Evolutionary conservation across 2,888 invertebrate genomes (phyloP).

Genomic region (Papilio elwesi): DNA sequence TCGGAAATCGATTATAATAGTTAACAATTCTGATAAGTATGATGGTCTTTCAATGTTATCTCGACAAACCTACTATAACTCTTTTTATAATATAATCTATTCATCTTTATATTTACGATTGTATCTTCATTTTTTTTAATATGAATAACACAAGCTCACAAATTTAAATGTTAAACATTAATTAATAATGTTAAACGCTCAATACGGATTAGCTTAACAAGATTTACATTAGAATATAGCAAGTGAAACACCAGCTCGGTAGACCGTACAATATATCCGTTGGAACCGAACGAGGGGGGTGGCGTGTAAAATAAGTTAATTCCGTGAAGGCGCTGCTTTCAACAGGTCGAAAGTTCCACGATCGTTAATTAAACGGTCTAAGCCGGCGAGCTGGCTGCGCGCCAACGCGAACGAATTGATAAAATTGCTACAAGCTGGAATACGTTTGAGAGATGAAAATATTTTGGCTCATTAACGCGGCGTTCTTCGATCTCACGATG

Average conservation of each 20-base stretch:
- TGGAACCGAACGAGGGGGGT: conserved; percentile 54
- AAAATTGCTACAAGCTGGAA: conserved; percentile 74
- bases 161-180: conserved; percentile 3
- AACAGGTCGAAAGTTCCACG: conserved; percentile 83
- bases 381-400: conserved; percentile 73
- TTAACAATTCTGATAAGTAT: neutral
- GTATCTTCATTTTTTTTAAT: conserved; percentile 1
- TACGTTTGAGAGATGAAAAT: conserved; percentile 57
- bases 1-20: neutral
- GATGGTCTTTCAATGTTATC: neutral
- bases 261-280: conserved; percentile 53
- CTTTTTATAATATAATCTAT: neutral
- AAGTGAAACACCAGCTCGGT: conserved; percentile 33
- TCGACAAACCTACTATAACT: neutral
- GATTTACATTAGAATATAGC: conserved; percentile 23
- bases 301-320: conserved; percentile 70
- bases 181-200: conserved; percentile 16
- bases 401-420: conserved; percentile 74
- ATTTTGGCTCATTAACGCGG: conserved; percentile 60
- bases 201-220: neutral
- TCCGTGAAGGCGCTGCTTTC: conserved; percentile 75
- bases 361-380: conserved; percentile 82
- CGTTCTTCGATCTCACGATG: conserved; percentile 50
- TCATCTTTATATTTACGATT: neutral
- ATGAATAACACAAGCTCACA: neutral